A percentile compares a stretch with the other conserved stretches of the same genome.
These are phyloP conservation scores for Laspeyria flexula DNA, from an alignment of 2,888 invertebrate species.

Conservation along the genomic window DNA sequence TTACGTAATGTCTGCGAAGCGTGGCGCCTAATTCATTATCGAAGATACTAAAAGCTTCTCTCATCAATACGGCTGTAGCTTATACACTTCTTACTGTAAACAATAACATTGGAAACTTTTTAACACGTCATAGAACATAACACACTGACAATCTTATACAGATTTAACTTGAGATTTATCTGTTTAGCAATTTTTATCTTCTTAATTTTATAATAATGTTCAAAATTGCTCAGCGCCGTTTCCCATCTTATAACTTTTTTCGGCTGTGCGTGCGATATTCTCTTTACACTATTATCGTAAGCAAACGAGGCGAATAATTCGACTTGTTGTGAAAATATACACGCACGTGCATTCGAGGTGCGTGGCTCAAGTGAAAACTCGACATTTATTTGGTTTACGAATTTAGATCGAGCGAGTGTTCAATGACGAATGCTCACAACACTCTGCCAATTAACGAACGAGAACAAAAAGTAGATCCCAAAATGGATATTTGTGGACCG, in stretches of 20 bases:
- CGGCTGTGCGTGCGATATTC: too few relatives aligned
- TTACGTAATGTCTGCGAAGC: slow-evolving; percentile 27
- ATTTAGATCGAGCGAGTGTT: slow-evolving; percentile 39
- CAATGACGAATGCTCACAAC: slow-evolving; percentile 38
- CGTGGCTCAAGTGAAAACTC: slow-evolving; percentile 57
- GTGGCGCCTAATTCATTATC: slow-evolving; percentile 52
- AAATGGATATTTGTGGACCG: slow-evolving; percentile 43
- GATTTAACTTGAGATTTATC: too few relatives aligned
- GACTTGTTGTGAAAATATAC: slow-evolving; percentile 80
- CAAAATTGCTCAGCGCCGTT: too few relatives aligned
- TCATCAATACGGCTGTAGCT: slow-evolving; percentile 64
- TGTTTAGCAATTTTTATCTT: too few relatives aligned
- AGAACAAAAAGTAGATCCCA: slow-evolving; percentile 36
- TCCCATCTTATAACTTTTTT: too few relatives aligned
- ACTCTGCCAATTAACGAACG: slow-evolving; percentile 40
- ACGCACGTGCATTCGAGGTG: slow-evolving; percentile 63
- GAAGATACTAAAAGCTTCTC: slow-evolving; percentile 73
- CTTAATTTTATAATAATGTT: too few relatives aligned
- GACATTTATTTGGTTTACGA: slow-evolving; percentile 43
- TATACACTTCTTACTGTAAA: slow-evolving; percentile 76
- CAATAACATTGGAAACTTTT: slow-evolving; percentile 83
- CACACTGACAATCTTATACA: too few relatives aligned
- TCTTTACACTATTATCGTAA: slow-evolving; percentile 55
- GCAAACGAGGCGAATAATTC: slow-evolving; percentile 78
- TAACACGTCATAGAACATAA: slow-evolving; percentile 73